A percentile compares a stretch with the other conserved stretches of the same genome.
Evolutionary conservation across 2,113 vertebrate genomes (phyloP).

Genomic region (Ageneiosus marmoratus): DNA sequence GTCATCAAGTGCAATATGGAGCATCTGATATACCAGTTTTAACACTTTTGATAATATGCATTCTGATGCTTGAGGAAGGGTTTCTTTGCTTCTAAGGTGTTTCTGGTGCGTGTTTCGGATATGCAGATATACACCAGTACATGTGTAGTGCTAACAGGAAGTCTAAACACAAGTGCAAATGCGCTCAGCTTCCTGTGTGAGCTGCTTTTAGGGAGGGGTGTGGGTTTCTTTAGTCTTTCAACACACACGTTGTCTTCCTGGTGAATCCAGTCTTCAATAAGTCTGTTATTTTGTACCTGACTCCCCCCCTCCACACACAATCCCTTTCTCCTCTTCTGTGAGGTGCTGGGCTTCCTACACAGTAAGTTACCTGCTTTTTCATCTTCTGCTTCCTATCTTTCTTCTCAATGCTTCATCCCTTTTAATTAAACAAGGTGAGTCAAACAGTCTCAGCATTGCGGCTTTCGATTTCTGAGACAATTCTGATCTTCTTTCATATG

Average conservation of each 20-base stretch:
- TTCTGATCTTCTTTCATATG: too few relatives aligned
- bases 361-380: slow-evolving; percentile 18
- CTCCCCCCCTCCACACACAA: not conserved
- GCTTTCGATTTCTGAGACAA: too few relatives aligned
- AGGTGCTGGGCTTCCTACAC: not conserved
- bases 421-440: too few relatives aligned
- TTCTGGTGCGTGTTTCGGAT: not conserved
- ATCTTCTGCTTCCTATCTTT: not conserved
- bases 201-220: slow-evolving; percentile 12
- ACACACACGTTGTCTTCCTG: not conserved
- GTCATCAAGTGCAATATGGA: not conserved
- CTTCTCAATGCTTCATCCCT: not conserved
- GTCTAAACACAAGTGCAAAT: slow-evolving; percentile 22
- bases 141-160: slow-evolving; percentile 43
- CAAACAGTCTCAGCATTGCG: too few relatives aligned
- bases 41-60: not conserved
- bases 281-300: not conserved
- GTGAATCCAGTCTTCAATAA: slow-evolving; percentile 7
- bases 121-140: not conserved
- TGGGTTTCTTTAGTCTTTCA: slow-evolving; percentile 30
- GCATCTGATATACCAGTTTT: not conserved
- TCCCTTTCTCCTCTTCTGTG: not conserved
- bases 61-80: not conserved
- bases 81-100: not conserved
- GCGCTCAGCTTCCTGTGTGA: slow-evolving; percentile 40